Base-by-base conservation (phyloP, 2,888 invertebrate genomes). In the Lysandra bellargus region DNA sequence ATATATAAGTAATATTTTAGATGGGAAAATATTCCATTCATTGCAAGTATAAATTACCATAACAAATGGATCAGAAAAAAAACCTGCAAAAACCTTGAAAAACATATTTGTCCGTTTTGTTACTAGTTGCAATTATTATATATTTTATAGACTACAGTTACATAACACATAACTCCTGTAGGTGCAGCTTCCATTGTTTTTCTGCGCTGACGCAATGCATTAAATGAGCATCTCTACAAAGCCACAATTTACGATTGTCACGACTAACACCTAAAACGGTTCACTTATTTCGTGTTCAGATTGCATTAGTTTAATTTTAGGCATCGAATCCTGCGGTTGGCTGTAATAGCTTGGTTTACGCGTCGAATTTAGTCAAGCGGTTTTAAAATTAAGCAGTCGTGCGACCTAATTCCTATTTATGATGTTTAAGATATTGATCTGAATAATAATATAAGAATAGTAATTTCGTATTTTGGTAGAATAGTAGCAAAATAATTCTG, bases 301-400 rank as follows among this genome's bases (percentile, higher is more conserved):
- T 87, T 84, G 86, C 88, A 89, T 92, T 91, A 92, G 88, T 90
- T 89, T 87, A 88, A 90, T 89, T 89, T 87, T 85, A 87, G 87
- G 85, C 85, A 85, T 88, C 86, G 86, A 88, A 88, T 87, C 85
- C 86, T 85, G 89, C 85, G 88, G 90, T 86, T 80, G 83, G 86
- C 86, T 86, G 90, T 91, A 91, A 93, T 92, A 89, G 88, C 85
- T 89, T 86, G 91, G 90, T 90, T 88, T 87, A 86, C 85, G 87
- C 88, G 87, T 87, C 83, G 85, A 85, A 89, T 92, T 91, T 88
- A 90, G 87, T 80, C 80, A 77, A 75, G 80, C 33, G 78, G 72
- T 78, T 78, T 53, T 78, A 77, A 73, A 78, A n/a, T 69, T 40
- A 69, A 74, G 64, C 40, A 53, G 49, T 33, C 23, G 17, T 57